Conservation (phyloP, 2,797 vertebrate genomes). For the Carapus acus region DNA sequence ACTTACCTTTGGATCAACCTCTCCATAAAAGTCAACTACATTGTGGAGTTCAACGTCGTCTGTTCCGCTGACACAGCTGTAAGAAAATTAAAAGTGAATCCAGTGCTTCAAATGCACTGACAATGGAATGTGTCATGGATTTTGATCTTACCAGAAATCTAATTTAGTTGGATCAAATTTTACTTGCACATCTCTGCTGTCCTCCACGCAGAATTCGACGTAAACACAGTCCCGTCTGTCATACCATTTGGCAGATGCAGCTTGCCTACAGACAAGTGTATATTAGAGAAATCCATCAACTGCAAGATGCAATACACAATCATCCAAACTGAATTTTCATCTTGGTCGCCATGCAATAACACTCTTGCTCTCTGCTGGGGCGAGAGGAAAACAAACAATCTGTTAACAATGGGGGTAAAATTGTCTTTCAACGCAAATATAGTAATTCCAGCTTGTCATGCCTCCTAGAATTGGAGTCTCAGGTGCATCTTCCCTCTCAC, state of each 20-base stretch:
- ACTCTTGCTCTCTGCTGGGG: no score
- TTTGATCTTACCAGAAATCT: slow-evolving; percentile 79
- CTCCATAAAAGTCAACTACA: slow-evolving; percentile 70
- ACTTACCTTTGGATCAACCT: slow-evolving; percentile 73
- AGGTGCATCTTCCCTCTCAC: no score
- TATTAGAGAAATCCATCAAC: no score
- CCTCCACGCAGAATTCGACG: slow-evolving; percentile 93
- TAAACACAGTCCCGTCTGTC: slow-evolving; percentile 93
- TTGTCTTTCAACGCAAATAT: no score
- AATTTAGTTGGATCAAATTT: slow-evolving; percentile 88
- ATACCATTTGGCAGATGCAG: slow-evolving; percentile 94
- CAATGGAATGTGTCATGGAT: not conserved
- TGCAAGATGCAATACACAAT: not conserved
- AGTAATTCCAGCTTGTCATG: no score
- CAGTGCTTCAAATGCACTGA: no score
- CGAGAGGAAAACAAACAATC: no score
- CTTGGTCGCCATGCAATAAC: no score
- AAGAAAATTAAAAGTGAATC: not conserved
- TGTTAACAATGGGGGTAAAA: no score
- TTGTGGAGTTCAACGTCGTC: slow-evolving; percentile 71
- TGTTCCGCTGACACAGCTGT: slow-evolving; percentile 71
- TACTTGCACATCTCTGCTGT: slow-evolving; percentile 92
- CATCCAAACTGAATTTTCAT: no score
- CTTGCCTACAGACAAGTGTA: slow-evolving; percentile 75
- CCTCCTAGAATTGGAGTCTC: no score